phyloP scores from a whole-genome alignment of 2,113 vertebrate species.

The Ageneiosus marmoratus region DNA sequence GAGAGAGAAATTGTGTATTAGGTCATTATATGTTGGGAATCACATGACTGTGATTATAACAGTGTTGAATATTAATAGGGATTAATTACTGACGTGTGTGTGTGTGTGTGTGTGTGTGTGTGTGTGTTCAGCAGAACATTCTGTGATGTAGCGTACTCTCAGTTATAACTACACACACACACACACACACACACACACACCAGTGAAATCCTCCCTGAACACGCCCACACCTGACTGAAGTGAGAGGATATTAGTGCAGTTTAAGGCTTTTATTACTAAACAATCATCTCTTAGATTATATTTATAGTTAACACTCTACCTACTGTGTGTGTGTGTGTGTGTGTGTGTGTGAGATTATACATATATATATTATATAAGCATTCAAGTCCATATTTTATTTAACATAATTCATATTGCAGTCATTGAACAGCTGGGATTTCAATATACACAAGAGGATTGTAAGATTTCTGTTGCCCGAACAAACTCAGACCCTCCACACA shows the following conservation, averaged over 20 bases:
- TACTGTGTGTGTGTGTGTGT: neutral
- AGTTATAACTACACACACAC: neutral
- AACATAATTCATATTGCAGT: constrained; percentile 80
- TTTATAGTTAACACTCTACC: neutral
- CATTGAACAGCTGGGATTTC: constrained; percentile 75
- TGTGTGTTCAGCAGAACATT: neutral
- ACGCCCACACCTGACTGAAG: too few relatives aligned
- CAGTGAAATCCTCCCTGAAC: neutral
- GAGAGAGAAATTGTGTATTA: too few relatives aligned
- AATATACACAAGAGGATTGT: constrained; percentile 74
- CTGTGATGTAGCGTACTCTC: neutral
- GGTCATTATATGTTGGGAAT: neutral
- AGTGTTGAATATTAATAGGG: neutral
- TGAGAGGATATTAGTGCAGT: neutral
- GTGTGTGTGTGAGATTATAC: constrained; percentile 9
- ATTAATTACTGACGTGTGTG: neutral
- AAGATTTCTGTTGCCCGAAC: constrained; percentile 60
- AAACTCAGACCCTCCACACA: constrained; percentile 47
- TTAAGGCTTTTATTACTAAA: neutral
- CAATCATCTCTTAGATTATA: neutral
- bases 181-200: too few relatives aligned
- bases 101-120: too few relatives aligned
- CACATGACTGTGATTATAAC: neutral
- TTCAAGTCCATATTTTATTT: constrained; percentile 78
- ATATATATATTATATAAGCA: constrained; percentile 53